Base-by-base conservation (phyloP, 2,888 invertebrate species). In the Ormia ochracea region DNA sequence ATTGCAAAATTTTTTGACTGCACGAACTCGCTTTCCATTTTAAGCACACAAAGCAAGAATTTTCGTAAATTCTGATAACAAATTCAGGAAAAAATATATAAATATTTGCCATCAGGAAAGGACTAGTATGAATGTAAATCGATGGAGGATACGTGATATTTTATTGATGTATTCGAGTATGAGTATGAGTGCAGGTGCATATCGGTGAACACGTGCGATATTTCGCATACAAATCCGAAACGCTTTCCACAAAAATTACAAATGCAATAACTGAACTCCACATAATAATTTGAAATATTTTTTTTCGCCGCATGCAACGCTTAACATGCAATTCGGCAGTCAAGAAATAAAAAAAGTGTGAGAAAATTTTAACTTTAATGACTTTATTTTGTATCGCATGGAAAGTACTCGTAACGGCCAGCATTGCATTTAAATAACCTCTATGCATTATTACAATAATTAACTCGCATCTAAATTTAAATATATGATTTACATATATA, bases 361-460 rank as follows among this genome's bases (percentile, higher is more conserved):
- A n/a, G 58, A 33, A 59, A 36, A 17, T 41, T 6, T 28, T 31
- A 33, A 36, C 50, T 73, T 68, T 79, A 74, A 79, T 79, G 59
- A 74, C 78, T 79, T 65, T 56, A 79, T 79, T 79, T 73, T 52
- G 38, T 52, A 33, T 54, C 33, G 50, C 68, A 63, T 21, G 52
- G 58, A 45, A 28, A 41, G 26, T 52, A n/a, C n/a, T n/a, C n/a
- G n/a, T n/a, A 52, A 41, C 28, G 66, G 19, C 41, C 9, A 43
- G 23, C 6, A 50, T 68, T 69, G 50, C 41, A 50, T 69, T 78
- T 68, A 36, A 58, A 50, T 50, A 70, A 65, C 41, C 36, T 41
- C 26, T 48, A 73, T 61, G 45, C n/a, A n/a, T n/a, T 56, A 68
- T 38, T 43, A 26, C 52, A 41, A 31, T 65, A 56, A 74, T 58